These are phyloP conservation scores for Orestias chungarensis DNA, from an alignment of 2,797 vertebrate species.

Conservation along the genomic window DNA sequence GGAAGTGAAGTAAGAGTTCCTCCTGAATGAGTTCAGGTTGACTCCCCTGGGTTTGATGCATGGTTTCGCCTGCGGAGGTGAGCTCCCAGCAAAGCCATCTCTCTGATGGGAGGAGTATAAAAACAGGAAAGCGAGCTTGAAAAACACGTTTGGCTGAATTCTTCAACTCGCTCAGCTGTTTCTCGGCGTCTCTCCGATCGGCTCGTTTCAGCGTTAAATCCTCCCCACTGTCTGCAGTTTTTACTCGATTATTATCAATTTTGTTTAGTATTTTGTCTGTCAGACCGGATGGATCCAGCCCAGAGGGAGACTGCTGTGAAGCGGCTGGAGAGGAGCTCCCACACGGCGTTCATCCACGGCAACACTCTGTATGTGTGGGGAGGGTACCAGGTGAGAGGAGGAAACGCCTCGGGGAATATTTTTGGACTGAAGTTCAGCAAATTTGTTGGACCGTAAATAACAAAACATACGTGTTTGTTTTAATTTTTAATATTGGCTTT, in stretches of 20 bases:
- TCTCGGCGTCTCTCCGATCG: neutral
- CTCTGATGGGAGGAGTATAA: constrained; percentile 59
- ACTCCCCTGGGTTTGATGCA: neutral
- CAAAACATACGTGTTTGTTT: neutral
- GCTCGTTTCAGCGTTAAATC: neutral
- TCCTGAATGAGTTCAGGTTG: neutral
- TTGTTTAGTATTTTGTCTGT: no score
- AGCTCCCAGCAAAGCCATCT: neutral
- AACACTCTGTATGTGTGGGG: constrained; percentile 90
- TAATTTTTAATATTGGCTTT: no score
- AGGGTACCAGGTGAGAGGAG: constrained; percentile 87
- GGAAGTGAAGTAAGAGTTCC: neutral
- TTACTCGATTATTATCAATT: constrained; percentile 18
- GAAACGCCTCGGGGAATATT: fast-evolving
- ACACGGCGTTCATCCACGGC: constrained; percentile 86
- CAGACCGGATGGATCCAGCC: constrained; percentile 56
- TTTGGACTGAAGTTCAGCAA: neutral
- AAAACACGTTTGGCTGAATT: constrained; percentile 49
- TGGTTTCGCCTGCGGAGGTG: neutral
- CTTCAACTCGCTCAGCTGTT: neutral
- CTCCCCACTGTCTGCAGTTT: neutral
- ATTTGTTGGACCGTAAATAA: neutral
- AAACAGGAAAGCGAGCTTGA: constrained; percentile 33
- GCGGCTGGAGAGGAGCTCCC: constrained; percentile 86
- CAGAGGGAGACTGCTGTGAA: constrained; percentile 1